Evolutionary conservation across 1,140 invertebrate genomes (phyloP).

Genomic region (Polyergus mexicanus): DNA sequence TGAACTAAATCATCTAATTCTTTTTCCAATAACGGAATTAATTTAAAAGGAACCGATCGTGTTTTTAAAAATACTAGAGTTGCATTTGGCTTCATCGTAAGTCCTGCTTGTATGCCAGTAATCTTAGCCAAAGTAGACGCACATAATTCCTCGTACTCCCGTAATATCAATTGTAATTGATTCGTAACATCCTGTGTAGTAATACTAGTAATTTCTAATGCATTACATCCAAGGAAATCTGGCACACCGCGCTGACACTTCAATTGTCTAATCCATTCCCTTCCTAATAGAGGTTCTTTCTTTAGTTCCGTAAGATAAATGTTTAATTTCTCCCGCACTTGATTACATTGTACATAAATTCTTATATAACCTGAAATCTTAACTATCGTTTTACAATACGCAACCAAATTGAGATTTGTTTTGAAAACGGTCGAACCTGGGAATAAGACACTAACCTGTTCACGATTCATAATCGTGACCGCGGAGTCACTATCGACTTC

Average conservation of each 20-base stretch:
- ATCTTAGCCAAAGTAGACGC: background rate
- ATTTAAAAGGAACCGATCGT: slow-evolving; percentile 31
- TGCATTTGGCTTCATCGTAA: background rate
- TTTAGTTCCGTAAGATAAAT: background rate
- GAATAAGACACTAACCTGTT: background rate
- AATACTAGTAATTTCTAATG: background rate
- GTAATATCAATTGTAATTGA: background rate
- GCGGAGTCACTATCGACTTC: slow-evolving; percentile 45
- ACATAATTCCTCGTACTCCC: background rate
- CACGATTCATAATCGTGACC: slow-evolving; percentile 27
- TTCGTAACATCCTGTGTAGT: background rate
- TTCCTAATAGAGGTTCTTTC: slow-evolving; percentile 5
- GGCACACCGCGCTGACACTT: background rate
- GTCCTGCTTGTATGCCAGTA: slow-evolving; percentile 8
- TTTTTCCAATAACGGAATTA: slow-evolving; percentile 24
- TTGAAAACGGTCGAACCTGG: no score
- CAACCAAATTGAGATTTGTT: background rate
- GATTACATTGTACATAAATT: slow-evolving; percentile 6
- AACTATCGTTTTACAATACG: slow-evolving; percentile 19
- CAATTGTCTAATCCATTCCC: slow-evolving; percentile 15
- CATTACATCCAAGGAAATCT: background rate
- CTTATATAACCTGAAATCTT: background rate
- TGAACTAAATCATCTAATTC: slow-evolving; percentile 74
- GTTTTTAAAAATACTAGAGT: slow-evolving; percentile 35
- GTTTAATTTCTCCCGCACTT: background rate